Percentiles rank a stretch among this genome's conserved stretches.
Evolutionary conservation across 2,888 invertebrate genomes (phyloP).

Genomic region (Agriopis aurantiaria): DNA sequence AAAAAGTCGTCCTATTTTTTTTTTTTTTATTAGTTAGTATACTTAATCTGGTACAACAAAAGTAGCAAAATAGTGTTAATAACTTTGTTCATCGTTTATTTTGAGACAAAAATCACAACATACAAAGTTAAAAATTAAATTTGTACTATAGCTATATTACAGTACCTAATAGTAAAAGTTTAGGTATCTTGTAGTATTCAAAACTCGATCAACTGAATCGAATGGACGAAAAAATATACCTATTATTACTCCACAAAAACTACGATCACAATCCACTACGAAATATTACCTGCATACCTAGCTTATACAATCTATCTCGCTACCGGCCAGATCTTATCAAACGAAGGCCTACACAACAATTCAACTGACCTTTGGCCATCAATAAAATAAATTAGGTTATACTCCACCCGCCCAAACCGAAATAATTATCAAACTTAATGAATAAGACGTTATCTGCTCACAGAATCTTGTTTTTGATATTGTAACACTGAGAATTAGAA

Average conservation of each 20-base stretch:
- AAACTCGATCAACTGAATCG: neutral
- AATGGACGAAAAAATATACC: neutral
- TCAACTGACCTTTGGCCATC: constrained; percentile 49
- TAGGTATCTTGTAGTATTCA: neutral
- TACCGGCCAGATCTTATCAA: constrained; percentile 45
- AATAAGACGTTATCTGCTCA: constrained; percentile 60
- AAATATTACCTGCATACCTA: constrained; percentile 29
- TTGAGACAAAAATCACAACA: no score
- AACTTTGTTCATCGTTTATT: no score
- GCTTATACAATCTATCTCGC: constrained; percentile 31
- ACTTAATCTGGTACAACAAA: no score
- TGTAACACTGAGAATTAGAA: constrained; percentile 57
- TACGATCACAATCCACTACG: constrained; percentile 9
- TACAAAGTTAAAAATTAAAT: no score
- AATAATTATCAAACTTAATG: constrained; percentile 61
- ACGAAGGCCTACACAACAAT: constrained; percentile 46
- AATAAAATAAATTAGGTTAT: constrained; percentile 49
- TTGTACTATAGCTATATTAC: no score
- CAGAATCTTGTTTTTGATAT: constrained; percentile 60
- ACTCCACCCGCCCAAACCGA: constrained; percentile 48
- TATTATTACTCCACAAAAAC: constrained; percentile 8
- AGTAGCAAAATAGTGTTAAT: no score
- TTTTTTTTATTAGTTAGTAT: no score
- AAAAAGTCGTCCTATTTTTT: no score
- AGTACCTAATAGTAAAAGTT: no score